Conservation (phyloP, 2,888 invertebrate genomes). For the Odontothrips loti region DNA sequence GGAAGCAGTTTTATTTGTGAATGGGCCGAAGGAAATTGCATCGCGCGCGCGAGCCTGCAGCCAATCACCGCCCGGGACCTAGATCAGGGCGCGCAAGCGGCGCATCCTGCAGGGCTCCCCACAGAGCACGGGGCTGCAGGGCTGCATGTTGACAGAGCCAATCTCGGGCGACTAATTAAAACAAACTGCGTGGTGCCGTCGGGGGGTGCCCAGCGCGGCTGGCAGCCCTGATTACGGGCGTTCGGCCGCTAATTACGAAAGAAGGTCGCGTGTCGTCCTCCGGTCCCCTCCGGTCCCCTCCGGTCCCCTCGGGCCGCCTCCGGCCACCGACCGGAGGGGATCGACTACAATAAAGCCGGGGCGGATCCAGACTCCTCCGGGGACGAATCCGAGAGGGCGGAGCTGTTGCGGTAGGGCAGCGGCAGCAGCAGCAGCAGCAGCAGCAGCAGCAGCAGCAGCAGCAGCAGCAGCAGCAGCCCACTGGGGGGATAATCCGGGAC, state of each 20-base stretch:
- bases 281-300: not conserved
- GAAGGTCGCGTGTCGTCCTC: not conserved
- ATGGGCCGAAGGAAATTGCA: no score
- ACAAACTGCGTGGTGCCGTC: not conserved
- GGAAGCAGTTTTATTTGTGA: no score
- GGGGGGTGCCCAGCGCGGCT: not conserved
- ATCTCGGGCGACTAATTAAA: conserved; percentile 19
- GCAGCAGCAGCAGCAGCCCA: no score
- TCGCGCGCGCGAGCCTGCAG: not conserved
- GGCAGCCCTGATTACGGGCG: not conserved
- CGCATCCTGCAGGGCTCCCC: not conserved
- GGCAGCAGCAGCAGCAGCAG: no score
- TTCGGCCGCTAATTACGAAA: not conserved
- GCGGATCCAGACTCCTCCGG: no score
- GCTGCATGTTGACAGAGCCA: conserved; percentile 16
- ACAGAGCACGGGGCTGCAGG: not conserved
- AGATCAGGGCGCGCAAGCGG: no score
- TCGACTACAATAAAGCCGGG: not conserved
- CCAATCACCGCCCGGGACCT: no score
- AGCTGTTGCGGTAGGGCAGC: no score
- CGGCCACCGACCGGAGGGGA: not conserved
- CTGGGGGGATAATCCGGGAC: no score
- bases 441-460: no score
- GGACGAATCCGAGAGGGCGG: no score
- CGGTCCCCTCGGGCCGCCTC: not conserved